Evolutionary conservation across 2,113 vertebrate species (phyloP).

Genomic region (Protobothrops mucrosquamatus): DNA sequence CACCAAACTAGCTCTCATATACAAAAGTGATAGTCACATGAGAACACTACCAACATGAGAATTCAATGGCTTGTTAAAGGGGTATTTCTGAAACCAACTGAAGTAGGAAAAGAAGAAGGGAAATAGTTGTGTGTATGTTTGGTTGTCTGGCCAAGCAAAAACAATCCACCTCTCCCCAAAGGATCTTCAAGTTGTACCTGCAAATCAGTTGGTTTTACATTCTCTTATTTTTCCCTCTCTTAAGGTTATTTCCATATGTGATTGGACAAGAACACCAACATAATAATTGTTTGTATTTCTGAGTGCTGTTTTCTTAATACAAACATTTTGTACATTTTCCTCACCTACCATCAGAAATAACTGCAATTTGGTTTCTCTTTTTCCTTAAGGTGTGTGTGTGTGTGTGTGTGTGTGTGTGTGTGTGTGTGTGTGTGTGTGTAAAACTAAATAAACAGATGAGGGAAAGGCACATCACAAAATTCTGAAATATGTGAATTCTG

Average conservation of each 20-base stretch:
- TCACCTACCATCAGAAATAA: background rate
- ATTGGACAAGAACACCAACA: background rate
- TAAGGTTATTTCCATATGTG: background rate
- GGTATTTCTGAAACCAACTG: background rate
- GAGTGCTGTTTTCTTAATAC: background rate
- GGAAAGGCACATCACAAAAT: background rate
- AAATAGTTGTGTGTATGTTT: background rate
- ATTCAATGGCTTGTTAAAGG: background rate
- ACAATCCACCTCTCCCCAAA: background rate
- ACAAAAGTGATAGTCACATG: background rate
- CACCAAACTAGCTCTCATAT: background rate
- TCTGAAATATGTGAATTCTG: background rate
- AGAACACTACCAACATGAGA: background rate
- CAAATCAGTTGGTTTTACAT: background rate
- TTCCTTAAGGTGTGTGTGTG: background rate
- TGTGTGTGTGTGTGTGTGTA: background rate
- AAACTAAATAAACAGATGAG: background rate
- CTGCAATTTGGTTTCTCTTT: background rate
- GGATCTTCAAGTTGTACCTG: background rate
- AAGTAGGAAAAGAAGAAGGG: background rate
- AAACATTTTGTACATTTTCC: background rate
- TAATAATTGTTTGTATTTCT: background rate
- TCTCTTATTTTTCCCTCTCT: background rate
- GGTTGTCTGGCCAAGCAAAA: background rate
- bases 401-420: background rate